Evolutionary conservation across 2,113 vertebrate species (phyloP).

Genomic region (Astatotilapia flaviijosephi): DNA sequence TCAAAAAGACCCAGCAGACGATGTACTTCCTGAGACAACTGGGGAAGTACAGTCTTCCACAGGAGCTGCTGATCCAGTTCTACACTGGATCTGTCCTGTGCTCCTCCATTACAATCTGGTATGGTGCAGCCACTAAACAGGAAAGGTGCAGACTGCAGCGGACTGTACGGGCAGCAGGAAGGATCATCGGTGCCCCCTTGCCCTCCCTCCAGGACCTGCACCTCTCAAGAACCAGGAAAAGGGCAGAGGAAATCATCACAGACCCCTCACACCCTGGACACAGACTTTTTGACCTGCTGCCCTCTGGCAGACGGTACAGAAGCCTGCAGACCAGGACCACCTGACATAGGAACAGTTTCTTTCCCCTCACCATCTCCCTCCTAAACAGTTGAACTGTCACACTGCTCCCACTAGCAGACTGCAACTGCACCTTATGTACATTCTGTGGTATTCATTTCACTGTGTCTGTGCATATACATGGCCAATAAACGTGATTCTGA

Average conservation of each 20-base stretch:
- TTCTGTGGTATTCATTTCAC: neutral
- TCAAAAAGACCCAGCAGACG: no score
- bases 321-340: neutral
- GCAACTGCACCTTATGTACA: neutral
- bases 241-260: rapidly evolving
- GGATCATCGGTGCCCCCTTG: rapidly evolving
- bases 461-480: neutral
- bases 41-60: no score
- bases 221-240: neutral
- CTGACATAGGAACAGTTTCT: rapidly evolving
- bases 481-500: neutral
- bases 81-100: no score
- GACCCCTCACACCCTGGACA: neutral
- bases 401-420: rapidly evolving
- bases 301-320: rapidly evolving
- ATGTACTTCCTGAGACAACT: no score
- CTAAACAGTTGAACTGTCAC: rapidly evolving
- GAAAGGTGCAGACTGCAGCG: rapidly evolving
- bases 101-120: no score
- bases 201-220: rapidly evolving
- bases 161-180: neutral
- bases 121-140: no score
- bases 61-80: no score
- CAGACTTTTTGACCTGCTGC: neutral
- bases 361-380: rapidly evolving